Evolutionary conservation across 2,797 vertebrate genomes (phyloP), one percentile per base, ranked within the genome.

Genomic region (Sciaenops ocellatus): DNA sequence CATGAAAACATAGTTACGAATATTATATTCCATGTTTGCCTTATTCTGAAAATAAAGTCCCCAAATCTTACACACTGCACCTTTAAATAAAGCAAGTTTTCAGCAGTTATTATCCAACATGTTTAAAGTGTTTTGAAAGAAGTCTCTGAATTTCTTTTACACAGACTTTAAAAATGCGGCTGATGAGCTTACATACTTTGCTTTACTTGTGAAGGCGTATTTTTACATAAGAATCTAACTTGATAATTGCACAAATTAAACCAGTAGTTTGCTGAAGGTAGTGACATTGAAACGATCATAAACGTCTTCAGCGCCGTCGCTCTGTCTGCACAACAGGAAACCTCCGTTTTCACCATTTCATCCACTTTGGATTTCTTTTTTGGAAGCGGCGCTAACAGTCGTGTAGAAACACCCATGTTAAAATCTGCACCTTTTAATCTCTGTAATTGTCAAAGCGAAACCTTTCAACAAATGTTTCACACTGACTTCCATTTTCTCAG

Each of bases 351-450:
- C 54, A 41, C 34, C 15, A 22, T 65, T 48, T 67, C 51, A 28
- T 26, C 52, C 57, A 18, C 65, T 67, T 51, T 59, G 57, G n/a
- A 42, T 18, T 47, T 15, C 59, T 77, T 68, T 71, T 16, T n/a
- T 16, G 28, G 42, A 52, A 62, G 18, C 50, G 59, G 30, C 3
- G 48, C 51, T 54, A 17, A 34, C 42, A 16, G 10, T 1, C 17
- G 2, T 24, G 38, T 12, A 59, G 62, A 68, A 52, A 47, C 20
- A 4, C 3, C 15, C 9, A 5, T 1, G 12, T 83, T 65, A 51
- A 76, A 87, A 74, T 69, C 56, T 51, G 20, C 3, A 34, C 48
- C 71, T 71, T 73, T 54, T 85, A 73, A 82, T 87, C 86, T 83
- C 28, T 11, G 30, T 55, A 76, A 80, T 65, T 71, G 79, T 87